Base-by-base conservation (phyloP, 2,113 vertebrate genomes). In the Galeopterus variegatus region DNA sequence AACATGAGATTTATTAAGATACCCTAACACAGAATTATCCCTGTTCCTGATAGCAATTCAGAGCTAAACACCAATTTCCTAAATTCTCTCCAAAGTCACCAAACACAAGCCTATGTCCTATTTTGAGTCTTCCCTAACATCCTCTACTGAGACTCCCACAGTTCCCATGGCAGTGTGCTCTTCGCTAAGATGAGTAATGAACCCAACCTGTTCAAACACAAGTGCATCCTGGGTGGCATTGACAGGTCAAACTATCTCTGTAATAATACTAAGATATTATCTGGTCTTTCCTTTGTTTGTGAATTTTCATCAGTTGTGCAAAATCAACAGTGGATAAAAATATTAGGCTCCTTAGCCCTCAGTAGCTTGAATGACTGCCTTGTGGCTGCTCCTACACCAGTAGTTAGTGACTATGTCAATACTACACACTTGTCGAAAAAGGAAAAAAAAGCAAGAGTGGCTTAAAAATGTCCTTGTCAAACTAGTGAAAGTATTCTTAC, bases 211-310 rank as follows among this genome's bases (percentile, higher is more conserved):
- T 56, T 81, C 2, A 26, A 48, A 54, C 8, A 21, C 2, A 24
- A 18, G 8, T 24, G 5, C 69, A 23, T 56, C 23, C 8, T 24
- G 2, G 3, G 41, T 45, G 14, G 19, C 7, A 21, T 0, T 4
- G 11, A 9, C 1, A 60, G 33, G 31, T 17, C 24, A 33, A 28
- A 36, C 23, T 64, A 23, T 64, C 13, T 72, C 18, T 28, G 23
- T 31, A 62, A 80, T 54, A 26, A 65, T 12, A 45, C 8, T 11
- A 48, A 48, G 8, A 58, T 14, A 21, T 13, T 23, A 80, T 31
- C 36, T 73, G 3, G 15, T 4, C 56, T 73, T 87, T 79, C 62
- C 10, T 41, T 8, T 64, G 5, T 41, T 73, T 73, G 15, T 73
- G 13, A 72, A 19, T 56, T 54, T 81, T 11, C 2, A 67, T 18